A percentile compares a stretch with the other conserved stretches of the same genome.
Conservation (phyloP, 2,797 vertebrate genomes). For the Fistularia tabacaria region DNA sequence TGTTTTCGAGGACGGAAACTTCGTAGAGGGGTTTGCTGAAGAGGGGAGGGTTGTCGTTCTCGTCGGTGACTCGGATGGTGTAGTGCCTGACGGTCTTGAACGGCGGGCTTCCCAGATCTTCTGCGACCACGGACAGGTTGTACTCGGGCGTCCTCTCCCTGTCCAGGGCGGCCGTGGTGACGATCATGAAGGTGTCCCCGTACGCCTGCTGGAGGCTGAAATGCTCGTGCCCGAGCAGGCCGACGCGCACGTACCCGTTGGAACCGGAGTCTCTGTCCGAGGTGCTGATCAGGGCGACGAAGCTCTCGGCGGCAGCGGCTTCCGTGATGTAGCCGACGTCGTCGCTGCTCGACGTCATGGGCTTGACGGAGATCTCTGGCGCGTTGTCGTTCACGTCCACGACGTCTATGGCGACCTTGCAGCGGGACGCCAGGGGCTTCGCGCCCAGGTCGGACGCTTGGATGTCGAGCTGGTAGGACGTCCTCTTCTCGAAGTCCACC, state of each 20-base stretch:
- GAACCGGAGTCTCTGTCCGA: slow-evolving; percentile 78
- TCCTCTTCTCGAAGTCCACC: slow-evolving; percentile 72
- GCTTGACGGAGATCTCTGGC: slow-evolving; percentile 73
- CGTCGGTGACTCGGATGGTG: slow-evolving; percentile 75
- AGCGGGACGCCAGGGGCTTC: slow-evolving; percentile 63
- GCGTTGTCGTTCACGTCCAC: slow-evolving; percentile 79
- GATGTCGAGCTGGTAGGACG: slow-evolving; percentile 69
- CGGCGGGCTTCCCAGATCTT: slow-evolving; percentile 73
- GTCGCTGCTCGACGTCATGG: slow-evolving; percentile 75
- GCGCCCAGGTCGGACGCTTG: slow-evolving; percentile 66
- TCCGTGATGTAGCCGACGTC: slow-evolving; percentile 77
- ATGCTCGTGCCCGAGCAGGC: slow-evolving; percentile 77
- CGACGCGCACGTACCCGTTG: slow-evolving; percentile 75
- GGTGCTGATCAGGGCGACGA: slow-evolving; percentile 81
- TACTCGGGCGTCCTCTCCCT: slow-evolving; percentile 77
- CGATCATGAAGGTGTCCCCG: slow-evolving; percentile 78
- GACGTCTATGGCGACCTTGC: slow-evolving; percentile 67
- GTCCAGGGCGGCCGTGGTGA: slow-evolving; percentile 70
- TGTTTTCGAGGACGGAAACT: slow-evolving; percentile 77
- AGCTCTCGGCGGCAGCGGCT: slow-evolving; percentile 73
- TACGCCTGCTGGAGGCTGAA: slow-evolving; percentile 79
- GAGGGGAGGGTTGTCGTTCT: slow-evolving; percentile 78
- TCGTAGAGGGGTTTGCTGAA: slow-evolving; percentile 76
- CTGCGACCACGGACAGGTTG: slow-evolving; percentile 74
- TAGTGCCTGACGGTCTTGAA: slow-evolving; percentile 76